A percentile compares a stretch with the other conserved stretches of the same genome.
Conservation (phyloP, 2,797 vertebrate species). For the Danio albolineatus region DNA sequence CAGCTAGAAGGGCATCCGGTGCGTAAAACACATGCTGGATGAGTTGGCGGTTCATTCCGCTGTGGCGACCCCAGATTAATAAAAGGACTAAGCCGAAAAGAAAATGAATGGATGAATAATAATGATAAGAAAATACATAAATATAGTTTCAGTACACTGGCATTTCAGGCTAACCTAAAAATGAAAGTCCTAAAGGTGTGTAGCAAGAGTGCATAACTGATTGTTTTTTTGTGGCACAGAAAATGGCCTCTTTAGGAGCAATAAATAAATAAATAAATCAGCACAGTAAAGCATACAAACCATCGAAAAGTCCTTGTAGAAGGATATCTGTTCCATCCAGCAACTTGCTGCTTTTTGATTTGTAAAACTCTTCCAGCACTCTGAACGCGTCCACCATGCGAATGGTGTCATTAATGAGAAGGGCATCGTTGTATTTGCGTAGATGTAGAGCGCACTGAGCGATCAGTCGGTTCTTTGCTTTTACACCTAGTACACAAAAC, state of each 20-base stretch:
- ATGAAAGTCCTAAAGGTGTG: not conserved
- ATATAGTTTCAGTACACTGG: too few species aligned
- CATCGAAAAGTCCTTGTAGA: slow-evolving; percentile 78
- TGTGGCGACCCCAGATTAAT: too few species aligned
- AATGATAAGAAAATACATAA: too few species aligned
- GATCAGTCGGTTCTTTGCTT: slow-evolving; percentile 61
- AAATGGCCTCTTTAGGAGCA: not conserved
- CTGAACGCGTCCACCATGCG: slow-evolving; percentile 85
- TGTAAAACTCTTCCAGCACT: slow-evolving; percentile 82
- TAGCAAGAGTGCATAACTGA: not conserved
- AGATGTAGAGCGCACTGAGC: slow-evolving; percentile 87
- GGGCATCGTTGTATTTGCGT: slow-evolving; percentile 88
- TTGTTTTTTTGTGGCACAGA: too few species aligned
- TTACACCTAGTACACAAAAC: slow-evolving; percentile 73
- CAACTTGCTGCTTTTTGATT: not conserved
- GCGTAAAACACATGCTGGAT: too few species aligned
- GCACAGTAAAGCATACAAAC: slow-evolving; percentile 69
- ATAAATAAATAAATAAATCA: not conserved
- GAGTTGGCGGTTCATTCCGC: too few species aligned
- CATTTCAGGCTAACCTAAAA: not conserved
- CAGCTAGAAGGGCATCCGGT: too few species aligned
- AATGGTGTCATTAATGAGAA: slow-evolving; percentile 88
- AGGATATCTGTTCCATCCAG: slow-evolving; percentile 77
- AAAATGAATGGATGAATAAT: too few species aligned
- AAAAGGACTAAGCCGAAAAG: too few species aligned